phyloP scores from a whole-genome alignment of 2,113 vertebrate species.

The Nycticryphes semicollaris region DNA sequence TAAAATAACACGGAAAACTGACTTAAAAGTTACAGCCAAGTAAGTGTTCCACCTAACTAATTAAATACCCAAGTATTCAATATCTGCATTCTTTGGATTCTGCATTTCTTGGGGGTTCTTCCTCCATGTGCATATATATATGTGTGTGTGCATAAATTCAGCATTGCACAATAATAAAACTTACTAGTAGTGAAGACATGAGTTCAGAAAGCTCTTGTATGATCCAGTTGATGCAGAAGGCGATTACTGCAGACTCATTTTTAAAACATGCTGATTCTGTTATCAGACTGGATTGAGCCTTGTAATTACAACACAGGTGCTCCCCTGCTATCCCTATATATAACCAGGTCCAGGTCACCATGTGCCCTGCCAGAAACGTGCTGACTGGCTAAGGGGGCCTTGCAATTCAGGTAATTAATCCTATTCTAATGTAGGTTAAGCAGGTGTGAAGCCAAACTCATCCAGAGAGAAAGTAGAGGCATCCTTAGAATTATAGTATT shows the following conservation, averaged over 20 bases:
- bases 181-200: neutral
- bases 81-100: neutral
- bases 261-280: constrained; percentile 63
- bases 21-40: neutral
- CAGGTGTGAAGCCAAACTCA: constrained; percentile 72
- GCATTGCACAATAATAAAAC: neutral
- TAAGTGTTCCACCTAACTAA: neutral
- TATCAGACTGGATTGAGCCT: neutral
- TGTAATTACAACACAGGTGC: constrained; percentile 52
- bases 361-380: constrained; percentile 72
- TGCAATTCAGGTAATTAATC: constrained; percentile 78
- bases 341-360: constrained; percentile 62
- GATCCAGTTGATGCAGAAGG: neutral
- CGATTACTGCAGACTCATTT: neutral
- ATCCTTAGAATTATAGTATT: constrained; percentile 39
- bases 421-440: constrained; percentile 82
- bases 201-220: neutral
- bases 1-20: neutral
- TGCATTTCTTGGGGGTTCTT: neutral
- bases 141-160: neutral
- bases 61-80: neutral
- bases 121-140: neutral
- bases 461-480: constrained; percentile 60
- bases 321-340: constrained; percentile 6
- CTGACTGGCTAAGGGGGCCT: constrained; percentile 66